Evolutionary conservation across 2,888 invertebrate genomes (phyloP).

Genomic region (Macropis europaea): DNA sequence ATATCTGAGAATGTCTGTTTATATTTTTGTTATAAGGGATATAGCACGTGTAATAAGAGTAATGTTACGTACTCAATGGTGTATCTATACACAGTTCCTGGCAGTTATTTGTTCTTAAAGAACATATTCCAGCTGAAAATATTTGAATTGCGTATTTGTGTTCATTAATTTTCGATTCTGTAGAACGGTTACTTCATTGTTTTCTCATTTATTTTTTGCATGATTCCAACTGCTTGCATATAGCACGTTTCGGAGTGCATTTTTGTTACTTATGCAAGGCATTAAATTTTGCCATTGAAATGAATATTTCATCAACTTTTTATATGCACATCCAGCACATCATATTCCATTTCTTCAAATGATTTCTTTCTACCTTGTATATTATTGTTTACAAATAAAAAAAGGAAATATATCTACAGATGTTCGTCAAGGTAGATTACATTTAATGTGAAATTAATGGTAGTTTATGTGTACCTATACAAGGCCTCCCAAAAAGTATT

Average conservation of each 20-base stretch:
- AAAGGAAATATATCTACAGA: not conserved
- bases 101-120: not conserved
- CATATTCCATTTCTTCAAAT: not conserved
- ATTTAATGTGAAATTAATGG: not conserved
- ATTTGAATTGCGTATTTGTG: conserved; percentile 60
- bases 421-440: not conserved
- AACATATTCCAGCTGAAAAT: conserved; percentile 61
- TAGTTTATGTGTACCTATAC: conserved; percentile 3
- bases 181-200: conserved; percentile 71
- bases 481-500: not conserved
- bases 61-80: not conserved
- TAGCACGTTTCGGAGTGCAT: conserved; percentile 54
- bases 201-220: conserved; percentile 71
- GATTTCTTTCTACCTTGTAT: conserved; percentile 10
- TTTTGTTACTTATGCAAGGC: conserved; percentile 20
- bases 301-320: conserved; percentile 17
- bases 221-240: conserved; percentile 72
- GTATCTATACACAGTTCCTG: not conserved
- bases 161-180: conserved; percentile 60
- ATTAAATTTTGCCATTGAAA: conserved; percentile 16
- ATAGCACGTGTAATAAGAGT: not conserved
- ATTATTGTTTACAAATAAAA: not conserved
- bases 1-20: too few relatives aligned
- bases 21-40: not conserved
- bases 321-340: conserved; percentile 10